phyloP scores from a whole-genome alignment of 2,113 vertebrate genomes.

The Agelaius tricolor region DNA sequence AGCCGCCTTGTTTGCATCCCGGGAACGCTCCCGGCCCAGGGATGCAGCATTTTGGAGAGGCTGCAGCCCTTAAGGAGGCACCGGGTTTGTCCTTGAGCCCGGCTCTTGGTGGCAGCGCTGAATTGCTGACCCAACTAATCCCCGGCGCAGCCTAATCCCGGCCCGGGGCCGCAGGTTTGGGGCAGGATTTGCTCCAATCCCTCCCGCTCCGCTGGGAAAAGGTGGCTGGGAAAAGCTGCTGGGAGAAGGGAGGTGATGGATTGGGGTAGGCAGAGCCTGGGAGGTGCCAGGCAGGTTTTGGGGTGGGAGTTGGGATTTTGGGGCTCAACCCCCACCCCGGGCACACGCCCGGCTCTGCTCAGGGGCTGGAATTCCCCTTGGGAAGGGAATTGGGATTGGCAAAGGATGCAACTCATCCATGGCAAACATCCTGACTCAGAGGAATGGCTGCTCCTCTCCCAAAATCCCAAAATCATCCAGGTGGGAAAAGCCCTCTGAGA shows the following conservation, averaged over 20 bases:
- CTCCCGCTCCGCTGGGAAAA: neutral
- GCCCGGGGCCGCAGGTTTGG: accelerated
- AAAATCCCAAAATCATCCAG: neutral
- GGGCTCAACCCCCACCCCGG: neutral
- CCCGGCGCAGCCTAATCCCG: slow-evolving; percentile 6
- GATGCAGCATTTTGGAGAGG: neutral
- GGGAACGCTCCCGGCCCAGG: neutral
- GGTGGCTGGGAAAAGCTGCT: accelerated
- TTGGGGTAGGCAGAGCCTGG: accelerated
- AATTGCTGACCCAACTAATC: slow-evolving; percentile 16
- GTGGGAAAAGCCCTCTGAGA: neutral
- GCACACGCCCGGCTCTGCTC: neutral
- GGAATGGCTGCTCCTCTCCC: neutral
- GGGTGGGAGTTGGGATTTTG: neutral
- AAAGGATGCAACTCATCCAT: neutral
- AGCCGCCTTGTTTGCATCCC: neutral
- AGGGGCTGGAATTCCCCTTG: accelerated
- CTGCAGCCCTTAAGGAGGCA: slow-evolving; percentile 31
- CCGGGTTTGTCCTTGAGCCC: slow-evolving; percentile 17
- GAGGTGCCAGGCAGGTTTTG: accelerated
- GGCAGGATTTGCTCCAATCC: neutral
- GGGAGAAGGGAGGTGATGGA: accelerated
- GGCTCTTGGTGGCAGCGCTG: neutral
- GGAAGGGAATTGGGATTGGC: neutral
- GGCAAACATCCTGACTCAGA: accelerated